phyloP scores from a whole-genome alignment of 2,888 invertebrate species.

The Lepidocyrtoides sp. region DNA sequence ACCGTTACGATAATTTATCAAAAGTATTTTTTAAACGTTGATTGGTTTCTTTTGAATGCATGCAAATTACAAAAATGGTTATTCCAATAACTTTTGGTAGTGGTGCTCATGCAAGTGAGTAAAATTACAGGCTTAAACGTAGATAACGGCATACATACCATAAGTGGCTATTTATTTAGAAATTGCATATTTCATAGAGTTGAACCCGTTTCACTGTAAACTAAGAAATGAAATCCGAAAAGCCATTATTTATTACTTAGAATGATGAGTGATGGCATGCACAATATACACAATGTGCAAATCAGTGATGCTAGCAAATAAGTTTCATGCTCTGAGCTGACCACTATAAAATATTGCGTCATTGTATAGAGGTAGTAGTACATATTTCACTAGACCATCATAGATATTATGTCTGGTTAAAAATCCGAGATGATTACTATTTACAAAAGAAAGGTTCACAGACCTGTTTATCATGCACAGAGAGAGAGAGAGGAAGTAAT shows the following conservation, averaged over 20 bases:
- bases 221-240: too few species aligned
- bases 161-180: neutral
- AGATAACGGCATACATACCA: neutral
- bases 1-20: too few species aligned
- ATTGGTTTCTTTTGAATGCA: too few species aligned
- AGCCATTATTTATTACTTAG: too few species aligned
- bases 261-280: neutral
- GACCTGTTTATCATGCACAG: conserved; percentile 60
- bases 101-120: neutral
- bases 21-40: too few species aligned
- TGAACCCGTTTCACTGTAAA: neutral
- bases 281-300: neutral
- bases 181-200: neutral
- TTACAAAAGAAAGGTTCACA: conserved; percentile 32
- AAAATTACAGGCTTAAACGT: neutral
- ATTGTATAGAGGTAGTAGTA: neutral
- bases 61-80: too few species aligned
- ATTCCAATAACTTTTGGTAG: too few species aligned
- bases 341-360: neutral
- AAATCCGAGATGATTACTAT: conserved; percentile 35
- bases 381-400: neutral
- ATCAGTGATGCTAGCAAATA: neutral
- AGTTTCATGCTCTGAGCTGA: neutral
- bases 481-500: neutral
- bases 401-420: neutral